Conservation (phyloP, 2,888 invertebrate genomes). For the Dugesia japonica region DNA sequence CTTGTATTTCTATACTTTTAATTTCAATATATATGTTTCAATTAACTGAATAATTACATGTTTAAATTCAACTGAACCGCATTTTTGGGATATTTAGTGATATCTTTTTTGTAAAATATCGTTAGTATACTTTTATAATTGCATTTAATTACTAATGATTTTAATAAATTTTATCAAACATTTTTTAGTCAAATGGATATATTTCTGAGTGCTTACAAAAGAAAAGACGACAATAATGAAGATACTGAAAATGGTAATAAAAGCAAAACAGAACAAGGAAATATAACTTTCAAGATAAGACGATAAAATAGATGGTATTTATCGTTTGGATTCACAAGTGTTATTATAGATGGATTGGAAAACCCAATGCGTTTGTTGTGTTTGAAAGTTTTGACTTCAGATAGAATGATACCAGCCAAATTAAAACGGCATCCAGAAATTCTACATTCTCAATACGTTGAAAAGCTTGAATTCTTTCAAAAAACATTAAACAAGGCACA, state of each 20-base stretch:
- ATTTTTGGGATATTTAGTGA: too few species aligned
- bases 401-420: neutral
- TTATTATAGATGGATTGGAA: neutral
- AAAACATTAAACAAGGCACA: neutral
- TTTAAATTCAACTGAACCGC: too few species aligned
- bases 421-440: neutral
- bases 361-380: neutral
- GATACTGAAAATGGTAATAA: neutral
- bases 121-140: too few species aligned
- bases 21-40: too few species aligned
- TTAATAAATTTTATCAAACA: too few species aligned
- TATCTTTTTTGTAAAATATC: too few species aligned
- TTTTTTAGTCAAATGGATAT: neutral
- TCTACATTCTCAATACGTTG: neutral
- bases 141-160: too few species aligned
- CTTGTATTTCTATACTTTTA: too few species aligned
- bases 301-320: neutral
- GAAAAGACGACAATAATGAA: neutral
- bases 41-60: too few species aligned
- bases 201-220: neutral
- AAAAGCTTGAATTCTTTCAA: neutral
- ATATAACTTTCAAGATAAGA: neutral
- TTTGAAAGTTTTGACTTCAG: neutral
- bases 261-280: neutral
- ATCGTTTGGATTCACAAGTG: neutral